Base-by-base conservation (phyloP, 2,888 invertebrate species). In the Rhingia rostrata region DNA sequence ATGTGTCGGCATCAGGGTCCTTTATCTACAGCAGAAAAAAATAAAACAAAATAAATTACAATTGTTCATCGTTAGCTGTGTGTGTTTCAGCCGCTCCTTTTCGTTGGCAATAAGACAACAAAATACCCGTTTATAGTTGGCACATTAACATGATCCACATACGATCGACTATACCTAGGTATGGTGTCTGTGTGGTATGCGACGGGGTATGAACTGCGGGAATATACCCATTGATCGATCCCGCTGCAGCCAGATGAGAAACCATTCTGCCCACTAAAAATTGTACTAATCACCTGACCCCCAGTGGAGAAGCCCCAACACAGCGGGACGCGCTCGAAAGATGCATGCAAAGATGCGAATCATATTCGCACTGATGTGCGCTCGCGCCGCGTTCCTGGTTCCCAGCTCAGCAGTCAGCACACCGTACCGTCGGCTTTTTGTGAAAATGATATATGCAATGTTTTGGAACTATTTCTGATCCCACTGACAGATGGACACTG, bases 281-380 rank as follows among this genome's bases (percentile, higher is more conserved):
- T 72, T 80, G 77, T 85, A 85, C 85, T 85, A 85, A 85, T 85
- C 85, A 85, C 85, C 77, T 85, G 72, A 63, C 81, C 85, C 85
- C 85, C 81, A 77, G 45, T 77, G 74, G 85, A 3, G 85, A 85
- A 61, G 75, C 41, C 72, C 81, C 70, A 49, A 30, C 81, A 9
- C 85, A 85, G 85, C 85, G 67, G 85, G 85, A 67, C 61, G 53
- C 67, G 75, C 47, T 85, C 75, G 63, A 66, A 79, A 63, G 49
- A 67, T 85, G 43, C 72, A 72, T 32, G 63, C 54, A 67, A 56
- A 73, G 64, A 75, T 77, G 81, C 72, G 74, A 80, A 74, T 73
- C 74, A 79, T 74, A 80, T 84, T 84, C 80, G 80, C 80, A 49
- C 74, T 74, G 80, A 69, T 66, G 53, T 63, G 79, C 69, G 53